Evolutionary conservation across 2,113 vertebrate species (phyloP).

Genomic region (Ornithorhynchus anatinus): DNA sequence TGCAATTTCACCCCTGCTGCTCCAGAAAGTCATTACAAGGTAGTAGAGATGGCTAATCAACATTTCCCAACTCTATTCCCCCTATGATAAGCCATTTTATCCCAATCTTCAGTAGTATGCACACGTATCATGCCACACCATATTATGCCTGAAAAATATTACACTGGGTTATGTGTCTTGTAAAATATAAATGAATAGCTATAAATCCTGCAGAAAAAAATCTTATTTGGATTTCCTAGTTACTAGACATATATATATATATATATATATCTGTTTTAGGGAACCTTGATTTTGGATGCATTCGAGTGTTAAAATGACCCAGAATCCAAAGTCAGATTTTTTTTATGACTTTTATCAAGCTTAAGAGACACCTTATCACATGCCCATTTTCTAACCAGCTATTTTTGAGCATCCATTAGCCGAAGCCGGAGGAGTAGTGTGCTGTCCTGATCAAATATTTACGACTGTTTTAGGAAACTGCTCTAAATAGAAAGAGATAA

Average conservation of each 20-base stretch:
- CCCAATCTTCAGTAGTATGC: conserved; percentile 48
- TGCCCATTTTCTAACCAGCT: neutral
- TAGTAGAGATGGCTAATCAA: conserved; percentile 50
- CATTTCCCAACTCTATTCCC: conserved; percentile 49
- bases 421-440: neutral
- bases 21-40: conserved; percentile 62
- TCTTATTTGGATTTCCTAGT: conserved; percentile 39
- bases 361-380: neutral
- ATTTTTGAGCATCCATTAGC: neutral
- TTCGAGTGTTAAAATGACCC: neutral
- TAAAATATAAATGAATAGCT: conserved; percentile 36
- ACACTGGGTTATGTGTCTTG: conserved; percentile 3
- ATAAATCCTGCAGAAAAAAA: conserved; percentile 33
- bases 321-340: neutral
- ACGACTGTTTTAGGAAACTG: neutral
- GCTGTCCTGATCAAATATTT: neutral
- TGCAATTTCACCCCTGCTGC: conserved; percentile 58
- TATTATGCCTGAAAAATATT: conserved; percentile 47
- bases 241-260: neutral
- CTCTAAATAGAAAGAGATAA: neutral
- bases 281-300: neutral
- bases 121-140: conserved; percentile 27
- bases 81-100: conserved; percentile 42
- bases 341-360: neutral
- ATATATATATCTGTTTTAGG: neutral